phyloP scores from a whole-genome alignment of 1,140 invertebrate species.

The Orius laevigatus region DNA sequence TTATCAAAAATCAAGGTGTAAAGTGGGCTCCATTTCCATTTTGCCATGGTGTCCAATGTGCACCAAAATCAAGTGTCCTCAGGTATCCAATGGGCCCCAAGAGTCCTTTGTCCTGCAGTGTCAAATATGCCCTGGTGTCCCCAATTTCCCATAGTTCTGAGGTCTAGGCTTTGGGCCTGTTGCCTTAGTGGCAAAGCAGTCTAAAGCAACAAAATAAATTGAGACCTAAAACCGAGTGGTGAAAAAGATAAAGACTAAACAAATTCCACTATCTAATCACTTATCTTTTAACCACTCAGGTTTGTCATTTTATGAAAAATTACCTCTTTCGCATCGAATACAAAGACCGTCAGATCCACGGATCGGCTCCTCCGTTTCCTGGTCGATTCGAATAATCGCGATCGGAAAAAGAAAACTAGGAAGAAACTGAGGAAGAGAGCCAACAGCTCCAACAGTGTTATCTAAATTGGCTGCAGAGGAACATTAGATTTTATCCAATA shows the following conservation, averaged over 20 bases:
- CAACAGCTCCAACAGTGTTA: conserved; percentile 50
- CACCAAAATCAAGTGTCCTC: no score
- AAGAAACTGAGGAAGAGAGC: conserved; percentile 45
- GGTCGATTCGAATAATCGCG: conserved; percentile 35
- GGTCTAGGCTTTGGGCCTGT: neutral
- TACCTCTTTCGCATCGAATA: conserved; percentile 32
- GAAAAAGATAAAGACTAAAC: neutral
- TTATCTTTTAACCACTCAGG: no score
- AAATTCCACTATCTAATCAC: no score
- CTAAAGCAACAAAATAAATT: no score
- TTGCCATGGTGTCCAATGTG: no score
- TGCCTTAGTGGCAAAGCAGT: no score
- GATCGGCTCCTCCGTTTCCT: conserved; percentile 24
- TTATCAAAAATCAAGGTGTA: no score
- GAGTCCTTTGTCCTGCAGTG: no score
- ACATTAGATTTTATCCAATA: neutral
- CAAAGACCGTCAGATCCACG: conserved; percentile 42
- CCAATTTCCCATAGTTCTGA: neutral
- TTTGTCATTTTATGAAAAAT: conserved; percentile 9
- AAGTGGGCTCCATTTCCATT: no score
- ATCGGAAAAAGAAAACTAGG: conserved; percentile 32
- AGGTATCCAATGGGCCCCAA: no score
- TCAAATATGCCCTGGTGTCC: no score
- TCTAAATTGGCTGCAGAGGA: conserved; percentile 45
- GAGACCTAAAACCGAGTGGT: neutral